Percentiles rank a stretch among this genome's conserved stretches.
Conservation (phyloP, 2,888 invertebrate genomes). For the Caenorhabditis sp. region DNA sequence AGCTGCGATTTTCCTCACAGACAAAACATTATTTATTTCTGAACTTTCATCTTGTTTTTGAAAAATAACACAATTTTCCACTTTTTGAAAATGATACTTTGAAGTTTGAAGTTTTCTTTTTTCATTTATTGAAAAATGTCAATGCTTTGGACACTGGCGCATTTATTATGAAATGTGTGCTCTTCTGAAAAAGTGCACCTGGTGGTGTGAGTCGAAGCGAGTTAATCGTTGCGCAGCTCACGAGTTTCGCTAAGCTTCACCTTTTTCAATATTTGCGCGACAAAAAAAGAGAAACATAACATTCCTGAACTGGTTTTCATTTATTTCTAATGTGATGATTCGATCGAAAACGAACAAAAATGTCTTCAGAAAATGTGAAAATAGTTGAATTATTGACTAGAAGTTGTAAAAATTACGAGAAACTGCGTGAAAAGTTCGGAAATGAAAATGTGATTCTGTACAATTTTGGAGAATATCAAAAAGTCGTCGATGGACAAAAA, state of each 20-base stretch:
- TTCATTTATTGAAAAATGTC: background rate
- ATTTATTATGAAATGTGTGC: background rate
- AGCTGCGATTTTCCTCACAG: background rate
- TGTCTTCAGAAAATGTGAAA: background rate
- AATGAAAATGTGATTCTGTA: conserved; percentile 25
- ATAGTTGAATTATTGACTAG: conserved; percentile 25
- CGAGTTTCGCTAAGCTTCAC: background rate
- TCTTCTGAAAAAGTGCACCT: background rate
- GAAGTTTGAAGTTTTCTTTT: background rate
- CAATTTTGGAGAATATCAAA: conserved; percentile 34
- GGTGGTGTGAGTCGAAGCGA: background rate
- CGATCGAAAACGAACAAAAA: conserved; percentile 7
- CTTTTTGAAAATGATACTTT: too few species aligned
- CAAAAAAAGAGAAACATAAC: background rate
- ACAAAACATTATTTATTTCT: too few species aligned
- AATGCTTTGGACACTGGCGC: background rate
- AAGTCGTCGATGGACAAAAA: conserved; percentile 31
- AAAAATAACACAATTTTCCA: too few species aligned
- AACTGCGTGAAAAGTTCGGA: conserved; percentile 12
- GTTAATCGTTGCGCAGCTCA: conserved; percentile 1
- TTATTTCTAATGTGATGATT: conserved; percentile 2
- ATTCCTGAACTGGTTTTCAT: background rate
- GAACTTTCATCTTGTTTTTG: too few species aligned
- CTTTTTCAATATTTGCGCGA: background rate
- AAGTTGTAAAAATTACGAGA: conserved; percentile 13